Base-by-base conservation (phyloP, 2,113 vertebrate species). In the Cyphomyrus plagiostoma region DNA sequence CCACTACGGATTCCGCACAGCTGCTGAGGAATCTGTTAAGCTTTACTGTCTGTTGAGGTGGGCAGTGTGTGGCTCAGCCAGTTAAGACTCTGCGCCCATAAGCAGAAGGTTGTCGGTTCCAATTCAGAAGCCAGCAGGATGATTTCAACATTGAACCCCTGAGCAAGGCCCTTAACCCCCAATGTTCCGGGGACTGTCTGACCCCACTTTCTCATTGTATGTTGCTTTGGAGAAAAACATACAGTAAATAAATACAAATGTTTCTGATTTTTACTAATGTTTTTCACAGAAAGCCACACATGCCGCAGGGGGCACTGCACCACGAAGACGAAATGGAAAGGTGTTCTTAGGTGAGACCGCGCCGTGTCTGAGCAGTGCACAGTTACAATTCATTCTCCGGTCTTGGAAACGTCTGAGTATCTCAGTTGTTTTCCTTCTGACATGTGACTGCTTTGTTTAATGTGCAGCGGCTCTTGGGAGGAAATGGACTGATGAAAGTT, bases 301-400 rank as follows among this genome's bases (percentile, higher is more conserved):
- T 91, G 98, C 98, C 90, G 97, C 98, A 93, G 98, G 96, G 93
- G 98, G 98, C 58, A 96, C 97, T 91, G 95, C 97, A 93, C 97
- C 97, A 89, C 97, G 97, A 95, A 95, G 97, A 92, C 97, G 96
- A 93, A 99, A 98, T 91, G 96, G 97, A 92, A 98, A 98, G 96
- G 95, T 99, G 90, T 98, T 98, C 96, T 96, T 99, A 96, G 98
- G 98, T 97, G 92, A 92, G 93, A 45, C 35, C 7, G 7, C 15
- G 0, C 17, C 2, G 5, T 53, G 0, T 19, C n/a, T 2, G 1
- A 66, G 3, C 23, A 4, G 62, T 9, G 17, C 39, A 7, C 15
- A 4, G 21, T 11, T 21, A 8, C 19, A 30, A 42, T 58, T 87
- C 86, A 45, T 30, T 87, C 52, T 87, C 11, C 52, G 1, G 4